Percentiles rank a stretch among this genome's conserved stretches.
Conservation (phyloP, 2,888 invertebrate genomes). For the Rhamnusium bicolor region DNA sequence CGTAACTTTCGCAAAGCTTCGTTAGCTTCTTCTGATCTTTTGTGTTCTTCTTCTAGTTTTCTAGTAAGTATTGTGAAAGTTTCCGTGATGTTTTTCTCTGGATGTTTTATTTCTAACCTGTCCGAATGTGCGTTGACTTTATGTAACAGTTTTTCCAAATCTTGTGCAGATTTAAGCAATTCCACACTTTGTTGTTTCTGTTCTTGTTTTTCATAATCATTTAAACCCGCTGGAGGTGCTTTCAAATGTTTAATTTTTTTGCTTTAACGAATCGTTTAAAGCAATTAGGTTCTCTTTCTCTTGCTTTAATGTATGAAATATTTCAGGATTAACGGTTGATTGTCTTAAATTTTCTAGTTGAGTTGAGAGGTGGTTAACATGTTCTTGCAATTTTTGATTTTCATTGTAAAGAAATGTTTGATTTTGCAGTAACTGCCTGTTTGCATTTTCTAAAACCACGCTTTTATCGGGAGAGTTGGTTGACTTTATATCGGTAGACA, state of each 20-base stretch:
- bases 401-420: constrained; percentile 53
- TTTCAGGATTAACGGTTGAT: constrained; percentile 47
- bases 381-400: constrained; percentile 54
- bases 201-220: constrained; percentile 38
- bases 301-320: constrained; percentile 46
- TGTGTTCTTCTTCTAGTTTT: constrained; percentile 54
- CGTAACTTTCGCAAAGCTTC: constrained; percentile 53
- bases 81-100: constrained; percentile 47
- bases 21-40: constrained; percentile 47
- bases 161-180: constrained; percentile 51
- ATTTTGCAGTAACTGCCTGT: constrained; percentile 52
- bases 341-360: constrained; percentile 49
- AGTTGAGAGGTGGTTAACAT: constrained; percentile 48
- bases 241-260: constrained; percentile 47
- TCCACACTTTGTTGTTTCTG: constrained; percentile 48
- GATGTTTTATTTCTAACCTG: constrained; percentile 46
- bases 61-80: constrained; percentile 46
- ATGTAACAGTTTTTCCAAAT: constrained; percentile 51
- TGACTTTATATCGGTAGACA: constrained; percentile 16
- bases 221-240: constrained; percentile 33
- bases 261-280: constrained; percentile 49
- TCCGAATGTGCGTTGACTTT: constrained; percentile 50
- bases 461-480: constrained; percentile 2
- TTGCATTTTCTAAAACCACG: constrained; percentile 39
- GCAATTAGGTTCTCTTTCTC: constrained; percentile 50